Evolutionary conservation across 2,888 invertebrate species (phyloP).

Genomic region (Eurytoma californica): DNA sequence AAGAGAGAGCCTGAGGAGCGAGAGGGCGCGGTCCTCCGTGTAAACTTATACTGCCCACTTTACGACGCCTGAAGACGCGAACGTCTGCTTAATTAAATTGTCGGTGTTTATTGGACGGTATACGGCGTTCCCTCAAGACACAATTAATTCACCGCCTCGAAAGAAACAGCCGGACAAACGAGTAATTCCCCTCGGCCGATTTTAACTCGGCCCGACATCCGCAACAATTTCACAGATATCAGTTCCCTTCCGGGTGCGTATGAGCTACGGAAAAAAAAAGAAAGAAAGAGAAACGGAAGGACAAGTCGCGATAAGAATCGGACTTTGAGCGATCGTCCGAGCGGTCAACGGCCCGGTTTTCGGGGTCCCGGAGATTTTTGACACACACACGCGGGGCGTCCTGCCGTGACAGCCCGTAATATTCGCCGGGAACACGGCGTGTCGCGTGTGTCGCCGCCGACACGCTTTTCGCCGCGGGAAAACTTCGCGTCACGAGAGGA

Average conservation of each 20-base stretch:
- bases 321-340: conserved; percentile 28
- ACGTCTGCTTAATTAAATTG: background rate
- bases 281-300: too few relatives aligned
- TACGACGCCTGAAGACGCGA: background rate
- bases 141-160: too few relatives aligned
- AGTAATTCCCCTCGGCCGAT: too few relatives aligned
- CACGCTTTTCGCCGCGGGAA: background rate
- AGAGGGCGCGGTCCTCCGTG: too few relatives aligned
- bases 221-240: too few relatives aligned
- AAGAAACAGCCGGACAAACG: too few relatives aligned
- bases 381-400: conserved; percentile 22
- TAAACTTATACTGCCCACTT: too few relatives aligned
- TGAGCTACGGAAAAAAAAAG: too few relatives aligned
- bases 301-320: conserved; percentile 26
- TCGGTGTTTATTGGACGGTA: too few relatives aligned
- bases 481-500: conserved; percentile 18
- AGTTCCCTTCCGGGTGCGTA: background rate
- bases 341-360: conserved; percentile 6
- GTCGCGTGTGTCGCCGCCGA: background rate
- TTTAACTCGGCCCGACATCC: too few relatives aligned
- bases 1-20: too few relatives aligned
- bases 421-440: conserved; percentile 20
- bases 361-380: background rate
- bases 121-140: too few relatives aligned
- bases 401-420: conserved; percentile 42